Conservation (phyloP, 2,888 invertebrate species). For the Sympetrum striolatum region DNA sequence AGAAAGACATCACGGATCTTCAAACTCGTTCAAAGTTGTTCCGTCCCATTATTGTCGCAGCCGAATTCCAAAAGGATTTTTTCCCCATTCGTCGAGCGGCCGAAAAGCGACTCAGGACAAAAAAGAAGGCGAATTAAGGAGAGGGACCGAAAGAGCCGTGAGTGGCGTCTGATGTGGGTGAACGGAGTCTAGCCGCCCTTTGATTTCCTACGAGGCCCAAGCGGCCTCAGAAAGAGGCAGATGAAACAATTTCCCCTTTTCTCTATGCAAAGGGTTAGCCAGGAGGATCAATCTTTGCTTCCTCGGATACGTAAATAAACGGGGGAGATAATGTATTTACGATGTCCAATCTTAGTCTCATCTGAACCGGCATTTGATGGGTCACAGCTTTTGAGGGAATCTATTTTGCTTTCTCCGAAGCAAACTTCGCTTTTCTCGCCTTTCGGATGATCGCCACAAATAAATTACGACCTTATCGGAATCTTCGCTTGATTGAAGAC, state of each 20-base stretch:
- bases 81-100: neutral
- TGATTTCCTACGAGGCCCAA: constrained; percentile 35
- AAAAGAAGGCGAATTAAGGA: neutral
- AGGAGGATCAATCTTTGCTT: neutral
- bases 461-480: neutral
- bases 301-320: neutral
- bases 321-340: neutral
- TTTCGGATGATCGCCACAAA: neutral
- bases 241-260: neutral
- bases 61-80: neutral
- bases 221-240: neutral
- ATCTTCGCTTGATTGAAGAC: too few relatives aligned
- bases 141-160: neutral
- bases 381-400: neutral
- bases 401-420: neutral
- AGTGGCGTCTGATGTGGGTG: constrained; percentile 36
- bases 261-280: neutral
- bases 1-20: too few relatives aligned
- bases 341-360: neutral
- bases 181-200: constrained; percentile 24
- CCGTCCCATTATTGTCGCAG: neutral
- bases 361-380: neutral
- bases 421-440: neutral
- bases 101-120: neutral
- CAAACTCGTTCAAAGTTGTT: neutral